Evolutionary conservation across 1,140 invertebrate genomes (phyloP).

Genomic region (Pseudomyrmex concolor): DNA sequence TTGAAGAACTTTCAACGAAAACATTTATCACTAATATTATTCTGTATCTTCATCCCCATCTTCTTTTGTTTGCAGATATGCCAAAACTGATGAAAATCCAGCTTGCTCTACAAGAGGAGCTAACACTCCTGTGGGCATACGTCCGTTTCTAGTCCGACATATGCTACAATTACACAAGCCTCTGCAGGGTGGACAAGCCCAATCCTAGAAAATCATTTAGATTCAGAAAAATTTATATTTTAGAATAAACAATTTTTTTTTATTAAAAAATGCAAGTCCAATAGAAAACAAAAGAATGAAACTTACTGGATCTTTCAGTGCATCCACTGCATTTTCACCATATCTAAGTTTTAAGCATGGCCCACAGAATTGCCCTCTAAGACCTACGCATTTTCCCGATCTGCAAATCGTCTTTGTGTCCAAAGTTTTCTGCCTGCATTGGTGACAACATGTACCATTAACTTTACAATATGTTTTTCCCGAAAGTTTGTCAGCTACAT

Average conservation of each 20-base stretch:
- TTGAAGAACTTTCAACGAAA: too few species aligned
- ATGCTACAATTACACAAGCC: constrained; percentile 85
- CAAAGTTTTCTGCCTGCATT: constrained; percentile 84
- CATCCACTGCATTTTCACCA: constrained; percentile 81
- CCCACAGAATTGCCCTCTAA: constrained; percentile 85
- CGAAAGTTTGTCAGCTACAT: constrained; percentile 73
- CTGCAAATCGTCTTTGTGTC: constrained; percentile 85
- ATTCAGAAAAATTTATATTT: background rate
- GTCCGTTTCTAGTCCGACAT: constrained; percentile 82
- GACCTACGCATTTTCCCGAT: constrained; percentile 81
- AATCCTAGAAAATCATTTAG: constrained; percentile 73
- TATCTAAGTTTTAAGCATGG: constrained; percentile 84
- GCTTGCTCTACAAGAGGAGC: constrained; percentile 75
- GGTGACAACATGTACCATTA: constrained; percentile 82
- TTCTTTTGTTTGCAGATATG: constrained; percentile 72
- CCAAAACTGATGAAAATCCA: constrained; percentile 79
- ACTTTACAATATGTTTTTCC: constrained; percentile 77
- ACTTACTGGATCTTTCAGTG: constrained; percentile 82
- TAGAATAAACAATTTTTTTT: background rate
- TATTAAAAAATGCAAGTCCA: background rate
- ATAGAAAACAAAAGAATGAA: background rate
- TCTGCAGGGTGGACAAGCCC: constrained; percentile 84
- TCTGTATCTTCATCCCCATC: constrained; percentile 19
- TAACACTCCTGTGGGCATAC: constrained; percentile 83
- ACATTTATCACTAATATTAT: background rate